Evolutionary conservation across 2,888 invertebrate genomes (phyloP), one percentile per base, ranked within the genome.

Genomic region (Cephus sareptanus): DNA sequence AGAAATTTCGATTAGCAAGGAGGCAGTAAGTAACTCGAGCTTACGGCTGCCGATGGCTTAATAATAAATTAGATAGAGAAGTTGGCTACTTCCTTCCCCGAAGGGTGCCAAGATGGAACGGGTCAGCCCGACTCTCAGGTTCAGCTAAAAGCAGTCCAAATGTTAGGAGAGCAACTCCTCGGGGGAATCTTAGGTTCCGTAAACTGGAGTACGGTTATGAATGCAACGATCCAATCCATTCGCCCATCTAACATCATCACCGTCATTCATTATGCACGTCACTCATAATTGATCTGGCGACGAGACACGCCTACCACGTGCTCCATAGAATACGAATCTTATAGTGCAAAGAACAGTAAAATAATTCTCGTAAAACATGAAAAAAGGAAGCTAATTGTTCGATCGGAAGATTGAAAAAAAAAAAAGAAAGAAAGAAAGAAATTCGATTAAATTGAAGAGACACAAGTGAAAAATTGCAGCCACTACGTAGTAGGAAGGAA

Each of bases 1-100:
- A 15, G 40, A 40, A 40, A 40, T 40, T 40, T 40, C 15, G 15
- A 15, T 15, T 40, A 15, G 40, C 40, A 40, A 15, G 15, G 15
- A 40, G 15, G 15, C 37, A 37, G 15, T 13, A 37, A 37, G 37
- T 40, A 15, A 40, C 40, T 15, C 40, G 40, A 40, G 40, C 40
- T 40, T 40, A 73, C 75, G 75, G 37, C 75, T 37, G 77, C 71
- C 35, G 73, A 77, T 80, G 83, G 87, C 85, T 91, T 86, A 90
- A 91, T 91, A 90, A 90, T 90, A 88, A 89, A 91, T 89, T 84
- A 84, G 85, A 84, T 85, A 79, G 85, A 87, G 87, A 90, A 90
- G 85, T 90, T 88, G 88, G 86, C 85, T 83, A 85, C 88, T 89
- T 87, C 88, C 89, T 88, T 86, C 84, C 80, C 82, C 84, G 84